These are phyloP conservation scores for Brachyistius frenatus DNA, from an alignment of 2,113 vertebrate genomes.

Conservation along the genomic window DNA sequence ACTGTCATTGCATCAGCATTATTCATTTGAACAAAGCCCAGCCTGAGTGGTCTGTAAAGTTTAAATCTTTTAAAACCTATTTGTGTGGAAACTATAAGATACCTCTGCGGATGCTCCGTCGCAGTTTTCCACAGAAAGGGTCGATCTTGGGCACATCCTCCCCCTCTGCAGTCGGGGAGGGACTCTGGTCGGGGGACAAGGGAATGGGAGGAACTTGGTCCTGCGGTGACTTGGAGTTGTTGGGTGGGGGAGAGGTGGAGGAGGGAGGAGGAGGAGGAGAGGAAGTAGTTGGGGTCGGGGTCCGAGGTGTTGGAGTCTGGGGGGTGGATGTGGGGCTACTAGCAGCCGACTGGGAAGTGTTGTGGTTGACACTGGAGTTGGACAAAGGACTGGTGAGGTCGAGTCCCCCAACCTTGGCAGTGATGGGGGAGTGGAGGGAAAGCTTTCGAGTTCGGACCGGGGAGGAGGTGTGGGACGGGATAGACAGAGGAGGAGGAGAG, in stretches of 20 bases:
- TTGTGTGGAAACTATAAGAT: constrained; percentile 9
- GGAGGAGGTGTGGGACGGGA: constrained; percentile 92
- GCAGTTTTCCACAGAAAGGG: constrained; percentile 90
- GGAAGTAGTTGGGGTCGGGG: constrained; percentile 81
- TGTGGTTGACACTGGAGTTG: constrained; percentile 80
- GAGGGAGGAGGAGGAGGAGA: constrained; percentile 84
- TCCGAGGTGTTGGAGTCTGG: constrained; percentile 74
- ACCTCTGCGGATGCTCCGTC: constrained; percentile 94
- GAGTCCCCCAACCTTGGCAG: constrained; percentile 88
- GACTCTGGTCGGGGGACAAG: constrained; percentile 90
- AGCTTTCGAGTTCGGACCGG: constrained; percentile 93
- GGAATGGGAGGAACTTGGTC: constrained; percentile 86
- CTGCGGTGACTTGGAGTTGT: constrained; percentile 82
- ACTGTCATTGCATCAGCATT: neutral
- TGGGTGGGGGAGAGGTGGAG: constrained; percentile 86
- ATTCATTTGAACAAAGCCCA: too few species aligned
- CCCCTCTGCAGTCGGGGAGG: constrained; percentile 83
- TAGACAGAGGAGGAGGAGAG: constrained; percentile 92
- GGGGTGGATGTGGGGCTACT: constrained; percentile 89
- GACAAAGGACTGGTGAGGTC: constrained; percentile 88
- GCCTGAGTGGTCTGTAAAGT: neutral
- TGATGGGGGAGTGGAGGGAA: constrained; percentile 93
- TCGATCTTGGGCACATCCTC: constrained; percentile 88
- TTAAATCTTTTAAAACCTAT: neutral
- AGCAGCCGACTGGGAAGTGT: constrained; percentile 86